Base-by-base conservation (phyloP, 2,113 vertebrate genomes). In the Pogonocichla stellata region DNA sequence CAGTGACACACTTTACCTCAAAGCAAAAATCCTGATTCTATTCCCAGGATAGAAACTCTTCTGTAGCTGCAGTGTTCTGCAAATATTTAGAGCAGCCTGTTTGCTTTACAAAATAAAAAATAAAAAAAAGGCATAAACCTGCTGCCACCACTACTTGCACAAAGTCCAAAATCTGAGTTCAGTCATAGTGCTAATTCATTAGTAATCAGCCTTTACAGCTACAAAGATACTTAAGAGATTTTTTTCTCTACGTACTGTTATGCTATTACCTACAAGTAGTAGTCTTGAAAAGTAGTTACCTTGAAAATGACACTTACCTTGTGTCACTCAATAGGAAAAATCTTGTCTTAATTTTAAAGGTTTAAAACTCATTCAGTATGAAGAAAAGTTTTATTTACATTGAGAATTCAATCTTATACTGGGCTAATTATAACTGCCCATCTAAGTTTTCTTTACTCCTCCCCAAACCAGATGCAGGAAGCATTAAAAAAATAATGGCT, bases 251-350 rank as follows among this genome's bases (percentile, higher is more conserved):
- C 2, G 5, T 10, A n/a, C 19, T 36, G 4, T 43, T 57, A 42
- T 0, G 6, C 16, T 78, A 18, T 13, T 61, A 22, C 14, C 50
- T 48, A 13, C 2, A 0, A 66, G n/a, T 10, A 54, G 23, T 13
- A 26, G 5, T 33, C 25, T 62, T 19, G 43, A 45, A 45, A 45
- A 45, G 43, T 45, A 45, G 17, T 18, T 54, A 25, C 28, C 60
- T 58, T 62, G 42, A 83, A 77, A 57, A 47, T 25, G 84, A 3
- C 17, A 17, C 14, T 38, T 25, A 51, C 19, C 16, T 70, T 57
- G 16, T 38, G 38, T 45, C 34, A 31, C 25, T 36, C 3, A 2
- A 29, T 2, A 71, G 19, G 0, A 0, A 79, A 89, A 95, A 60
- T 26, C 20, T 23, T 64, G 34, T 66, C 19, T 58, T 60, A 8